Evolutionary conservation across 2,888 invertebrate genomes (phyloP), one percentile per base, ranked within the genome.

Genomic region (Cerastoderma edule): DNA sequence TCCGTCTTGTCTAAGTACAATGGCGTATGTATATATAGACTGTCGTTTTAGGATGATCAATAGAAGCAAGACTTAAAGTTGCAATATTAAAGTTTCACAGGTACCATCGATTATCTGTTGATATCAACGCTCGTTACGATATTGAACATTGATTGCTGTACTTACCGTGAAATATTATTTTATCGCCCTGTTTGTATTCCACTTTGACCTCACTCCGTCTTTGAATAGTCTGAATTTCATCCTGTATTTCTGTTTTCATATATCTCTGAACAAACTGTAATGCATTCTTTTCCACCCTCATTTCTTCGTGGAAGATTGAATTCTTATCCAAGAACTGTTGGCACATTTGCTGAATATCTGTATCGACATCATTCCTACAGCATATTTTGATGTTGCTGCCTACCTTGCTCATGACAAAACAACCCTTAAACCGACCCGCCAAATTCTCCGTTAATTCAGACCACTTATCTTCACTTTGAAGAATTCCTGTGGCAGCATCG

Each of bases 391-490:
- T 35, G 35, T 64, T 32, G n/a, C 32, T 63, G 1, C 28, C 22
- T 10, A 22, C 46, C 13, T 46, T 50, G 2, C 50, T 72, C 1
- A 77, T 46, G 27, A 54, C 67, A 2, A 80, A 19, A 56, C 75
- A 72, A 4, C 67, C 77, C 2, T 19, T 22, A 57, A 50, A 77
- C 35, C 70, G 46, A 13, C 39, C 28, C n/a, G 48, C n/a, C 19
- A 80, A 33, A 19, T 64, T 66, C 8, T 63, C 30, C 32, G 75
- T 54, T 1, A 53, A 56, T 1, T 60, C 44, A 27, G 69, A 68
- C 78, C 78, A 78, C 56, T 78, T 72, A 2, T 35, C 48, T 6
- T 53, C 64, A 10, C 44, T 48, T 22, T 68, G 16, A 28, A 72
- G 48, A 44, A 33, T 50, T 10, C 46, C 46, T 8, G 68, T 35